Percentiles rank a stretch among this genome's conserved stretches.
Conservation (phyloP, 2,888 invertebrate species). For the Embidobia sp. region DNA sequence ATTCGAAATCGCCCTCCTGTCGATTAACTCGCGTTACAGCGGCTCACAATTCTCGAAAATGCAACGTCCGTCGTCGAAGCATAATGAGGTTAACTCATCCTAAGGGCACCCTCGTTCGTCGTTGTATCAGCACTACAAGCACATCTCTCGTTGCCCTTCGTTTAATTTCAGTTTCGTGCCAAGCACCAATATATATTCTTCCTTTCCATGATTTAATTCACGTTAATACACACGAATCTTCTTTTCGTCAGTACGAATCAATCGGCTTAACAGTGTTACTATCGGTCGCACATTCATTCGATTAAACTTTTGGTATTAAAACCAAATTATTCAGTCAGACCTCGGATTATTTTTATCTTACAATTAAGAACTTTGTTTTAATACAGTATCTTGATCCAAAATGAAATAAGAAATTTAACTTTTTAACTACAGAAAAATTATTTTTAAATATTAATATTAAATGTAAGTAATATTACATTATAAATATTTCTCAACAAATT, state of each 20-base stretch:
- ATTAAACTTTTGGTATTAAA: slow-evolving; percentile 9
- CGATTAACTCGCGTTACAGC: too few species aligned
- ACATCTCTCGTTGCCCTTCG: slow-evolving; percentile 63
- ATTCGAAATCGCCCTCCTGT: too few species aligned
- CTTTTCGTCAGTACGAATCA: slow-evolving; percentile 23
- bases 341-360: too few species aligned
- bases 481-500: too few species aligned
- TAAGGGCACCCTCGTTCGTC: slow-evolving; percentile 46
- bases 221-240: slow-evolving; percentile 41
- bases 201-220: slow-evolving; percentile 57
- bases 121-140: slow-evolving; percentile 32
- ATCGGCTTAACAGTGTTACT: slow-evolving; percentile 30
- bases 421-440: too few species aligned
- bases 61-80: slow-evolving; percentile 38
- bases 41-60: slow-evolving; percentile 2
- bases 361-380: neutral
- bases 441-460: too few species aligned
- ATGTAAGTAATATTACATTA: too few species aligned
- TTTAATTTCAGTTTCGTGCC: slow-evolving; percentile 60
- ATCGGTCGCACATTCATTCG: neutral
- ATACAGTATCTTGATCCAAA: too few species aligned
- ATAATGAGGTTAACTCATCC: slow-evolving; percentile 57
- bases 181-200: slow-evolving; percentile 57
- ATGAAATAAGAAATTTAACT: too few species aligned
- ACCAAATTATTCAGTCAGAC: neutral